Conservation (phyloP, 1,140 invertebrate species). For the Oryzaephilus surinamensis region DNA sequence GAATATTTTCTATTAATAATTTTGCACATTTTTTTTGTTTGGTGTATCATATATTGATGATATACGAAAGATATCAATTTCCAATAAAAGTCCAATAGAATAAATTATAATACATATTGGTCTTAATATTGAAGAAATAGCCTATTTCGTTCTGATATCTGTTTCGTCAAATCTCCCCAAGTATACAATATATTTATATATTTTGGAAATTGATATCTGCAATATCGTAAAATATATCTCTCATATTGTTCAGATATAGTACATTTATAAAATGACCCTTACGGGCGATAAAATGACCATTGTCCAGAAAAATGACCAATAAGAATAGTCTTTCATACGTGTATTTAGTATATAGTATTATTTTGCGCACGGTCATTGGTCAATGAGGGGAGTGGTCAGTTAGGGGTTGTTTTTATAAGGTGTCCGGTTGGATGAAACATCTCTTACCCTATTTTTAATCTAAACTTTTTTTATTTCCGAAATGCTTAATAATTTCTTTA, state of each 20-base stretch:
- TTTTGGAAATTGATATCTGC: too few species aligned
- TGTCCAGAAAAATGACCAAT: slow-evolving; percentile 14
- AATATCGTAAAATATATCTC: too few species aligned
- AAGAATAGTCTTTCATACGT: slow-evolving; percentile 3
- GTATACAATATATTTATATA: slow-evolving; percentile 11
- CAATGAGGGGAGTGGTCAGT: slow-evolving; percentile 18
- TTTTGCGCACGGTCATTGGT: slow-evolving; percentile 14
- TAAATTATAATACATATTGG: slow-evolving; percentile 15
- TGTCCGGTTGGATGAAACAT: slow-evolving; percentile 13
- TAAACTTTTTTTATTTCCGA: not conserved
- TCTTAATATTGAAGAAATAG: slow-evolving; percentile 13
- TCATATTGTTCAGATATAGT: too few species aligned
- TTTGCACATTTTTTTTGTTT: too few species aligned
- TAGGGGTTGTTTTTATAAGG: slow-evolving; percentile 8
- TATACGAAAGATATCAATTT: too few species aligned
- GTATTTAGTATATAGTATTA: slow-evolving; percentile 1
- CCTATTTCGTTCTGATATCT: too few species aligned
- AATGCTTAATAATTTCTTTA: not conserved
- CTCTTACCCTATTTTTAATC: too few species aligned
- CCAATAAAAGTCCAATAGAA: slow-evolving; percentile 9
- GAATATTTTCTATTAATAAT: slow-evolving; percentile 7
- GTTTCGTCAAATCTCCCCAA: too few species aligned
- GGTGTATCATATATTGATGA: too few species aligned
- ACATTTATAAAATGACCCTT: too few species aligned
- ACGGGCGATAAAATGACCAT: slow-evolving; percentile 14